Evolutionary conservation across 2,113 vertebrate species (phyloP).

Genomic region (Heterochromis multidens): DNA sequence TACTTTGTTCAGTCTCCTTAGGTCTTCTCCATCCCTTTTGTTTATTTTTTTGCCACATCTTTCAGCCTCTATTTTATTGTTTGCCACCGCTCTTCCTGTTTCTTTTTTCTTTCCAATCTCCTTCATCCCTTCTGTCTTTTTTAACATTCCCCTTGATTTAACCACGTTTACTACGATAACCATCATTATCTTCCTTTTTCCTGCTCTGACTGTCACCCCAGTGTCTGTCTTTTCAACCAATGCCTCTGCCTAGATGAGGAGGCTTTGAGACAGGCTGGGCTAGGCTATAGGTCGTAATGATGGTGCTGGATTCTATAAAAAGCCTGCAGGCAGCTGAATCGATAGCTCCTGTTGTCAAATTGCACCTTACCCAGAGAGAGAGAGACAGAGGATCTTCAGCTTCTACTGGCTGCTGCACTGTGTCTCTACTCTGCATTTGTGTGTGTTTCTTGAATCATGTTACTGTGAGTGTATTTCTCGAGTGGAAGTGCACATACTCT

Average conservation of each 20-base stretch:
- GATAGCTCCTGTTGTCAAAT: slow-evolving; percentile 70
- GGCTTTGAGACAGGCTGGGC: slow-evolving; percentile 17
- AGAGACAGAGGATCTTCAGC: slow-evolving; percentile 11
- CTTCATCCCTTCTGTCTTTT: not conserved
- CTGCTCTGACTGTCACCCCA: not conserved
- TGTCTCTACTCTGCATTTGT: not conserved
- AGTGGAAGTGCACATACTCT: not conserved
- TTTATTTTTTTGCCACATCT: not conserved
- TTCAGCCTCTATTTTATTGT: not conserved
- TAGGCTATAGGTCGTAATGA: slow-evolving; percentile 49
- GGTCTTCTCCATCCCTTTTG: not conserved
- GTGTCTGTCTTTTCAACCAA: slow-evolving; percentile 2
- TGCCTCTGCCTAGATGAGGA: not conserved
- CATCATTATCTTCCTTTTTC: slow-evolving; percentile 5
- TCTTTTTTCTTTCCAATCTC: not conserved
- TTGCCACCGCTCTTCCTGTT: not conserved
- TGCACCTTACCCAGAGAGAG: slow-evolving; percentile 42
- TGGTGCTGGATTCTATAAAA: slow-evolving; percentile 72
- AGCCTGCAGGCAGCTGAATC: slow-evolving; percentile 69
- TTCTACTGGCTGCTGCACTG: not conserved
- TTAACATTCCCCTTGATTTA: not conserved
- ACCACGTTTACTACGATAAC: not conserved
- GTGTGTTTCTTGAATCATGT: not conserved
- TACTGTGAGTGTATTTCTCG: not conserved
- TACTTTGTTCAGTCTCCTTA: not conserved